A percentile compares a stretch with the other conserved stretches of the same genome.
Evolutionary conservation across 2,888 invertebrate genomes (phyloP).

Genomic region (Poecilus cupreus): DNA sequence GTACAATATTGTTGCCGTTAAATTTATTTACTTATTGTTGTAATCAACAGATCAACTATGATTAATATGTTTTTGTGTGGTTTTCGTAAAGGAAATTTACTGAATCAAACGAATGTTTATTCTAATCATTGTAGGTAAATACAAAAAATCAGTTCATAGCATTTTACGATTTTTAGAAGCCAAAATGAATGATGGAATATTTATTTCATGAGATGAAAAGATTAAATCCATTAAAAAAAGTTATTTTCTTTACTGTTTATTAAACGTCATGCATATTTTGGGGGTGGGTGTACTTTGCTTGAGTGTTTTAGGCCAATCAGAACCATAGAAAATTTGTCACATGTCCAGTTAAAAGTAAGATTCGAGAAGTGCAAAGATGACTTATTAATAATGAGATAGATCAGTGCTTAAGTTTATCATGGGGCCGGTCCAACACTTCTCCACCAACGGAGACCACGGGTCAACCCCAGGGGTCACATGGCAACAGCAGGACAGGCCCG

Average conservation of each 20-base stretch:
- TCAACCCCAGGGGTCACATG: constrained; percentile 24
- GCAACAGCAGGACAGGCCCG: constrained; percentile 18
- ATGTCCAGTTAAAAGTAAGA: too few relatives aligned
- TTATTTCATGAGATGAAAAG: too few relatives aligned
- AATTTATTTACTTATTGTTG: neutral
- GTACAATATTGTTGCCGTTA: neutral
- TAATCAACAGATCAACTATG: neutral
- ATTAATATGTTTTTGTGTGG: neutral
- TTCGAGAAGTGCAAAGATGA: too few relatives aligned
- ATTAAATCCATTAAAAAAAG: too few relatives aligned
- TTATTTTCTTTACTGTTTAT: too few relatives aligned
- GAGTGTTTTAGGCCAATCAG: neutral
- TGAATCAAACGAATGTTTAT: too few relatives aligned
- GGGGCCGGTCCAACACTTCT: neutral
- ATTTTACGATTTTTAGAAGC: too few relatives aligned
- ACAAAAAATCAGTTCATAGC: too few relatives aligned
- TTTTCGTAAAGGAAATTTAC: neutral
- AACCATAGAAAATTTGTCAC: neutral
- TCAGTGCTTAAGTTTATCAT: too few relatives aligned
- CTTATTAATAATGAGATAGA: too few relatives aligned
- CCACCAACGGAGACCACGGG: neutral
- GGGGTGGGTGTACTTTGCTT: neutral
- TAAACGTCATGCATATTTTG: neutral
- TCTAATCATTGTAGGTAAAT: too few relatives aligned
- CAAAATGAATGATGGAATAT: too few relatives aligned